Conservation (phyloP, 2,113 vertebrate species). For the Ia io region DNA sequence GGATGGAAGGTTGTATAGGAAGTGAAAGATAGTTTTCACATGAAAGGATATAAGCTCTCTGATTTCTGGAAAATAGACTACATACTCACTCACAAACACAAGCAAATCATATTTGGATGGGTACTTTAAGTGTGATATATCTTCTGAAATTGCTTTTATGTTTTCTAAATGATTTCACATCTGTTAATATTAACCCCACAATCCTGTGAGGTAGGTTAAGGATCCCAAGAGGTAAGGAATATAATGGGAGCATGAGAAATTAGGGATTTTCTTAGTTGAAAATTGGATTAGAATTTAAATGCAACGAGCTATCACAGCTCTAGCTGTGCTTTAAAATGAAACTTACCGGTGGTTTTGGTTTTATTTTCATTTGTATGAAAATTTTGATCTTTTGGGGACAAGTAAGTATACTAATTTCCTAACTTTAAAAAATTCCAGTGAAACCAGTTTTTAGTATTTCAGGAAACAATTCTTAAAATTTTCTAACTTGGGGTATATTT, state of each 20-base stretch:
- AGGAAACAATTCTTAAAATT: neutral
- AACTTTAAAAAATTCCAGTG: neutral
- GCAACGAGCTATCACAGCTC: neutral
- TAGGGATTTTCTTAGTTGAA: neutral
- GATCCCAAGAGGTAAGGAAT: neutral
- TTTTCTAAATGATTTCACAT: neutral
- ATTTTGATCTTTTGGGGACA: neutral
- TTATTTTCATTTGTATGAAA: slow-evolving; percentile 26
- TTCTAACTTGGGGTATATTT: neutral
- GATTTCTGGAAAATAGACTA: neutral
- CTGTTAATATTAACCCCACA: neutral
- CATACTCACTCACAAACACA: neutral
- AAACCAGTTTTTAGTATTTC: neutral
- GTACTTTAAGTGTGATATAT: neutral
- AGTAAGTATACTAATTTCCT: neutral
- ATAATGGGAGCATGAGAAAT: neutral
- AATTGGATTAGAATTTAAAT: neutral
- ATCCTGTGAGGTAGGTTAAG: neutral
- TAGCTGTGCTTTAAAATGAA: neutral
- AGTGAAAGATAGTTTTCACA: neutral
- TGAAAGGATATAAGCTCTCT: neutral
- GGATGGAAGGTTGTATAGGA: neutral
- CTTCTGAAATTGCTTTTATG: neutral
- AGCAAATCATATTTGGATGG: neutral
- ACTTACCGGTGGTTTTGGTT: neutral